Evolutionary conservation across 2,888 invertebrate species (phyloP), one percentile per base, ranked within the genome.

Genomic region (Pseudanteris insignis): DNA sequence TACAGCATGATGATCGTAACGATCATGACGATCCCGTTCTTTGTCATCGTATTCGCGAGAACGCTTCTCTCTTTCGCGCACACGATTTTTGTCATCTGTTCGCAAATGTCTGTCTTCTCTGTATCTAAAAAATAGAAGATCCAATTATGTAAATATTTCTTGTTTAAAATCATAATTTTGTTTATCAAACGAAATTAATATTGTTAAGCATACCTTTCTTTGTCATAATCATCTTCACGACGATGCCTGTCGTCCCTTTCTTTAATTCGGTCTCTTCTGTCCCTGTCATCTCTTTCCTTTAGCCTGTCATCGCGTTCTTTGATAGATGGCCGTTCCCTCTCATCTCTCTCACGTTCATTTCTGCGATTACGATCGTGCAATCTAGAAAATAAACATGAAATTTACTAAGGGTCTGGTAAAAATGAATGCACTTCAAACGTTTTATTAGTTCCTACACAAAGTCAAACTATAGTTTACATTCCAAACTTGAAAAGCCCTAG

Each of bases 1-100:
- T 13, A 57, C 53, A 4, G 74, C 75, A 41, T 71, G 72, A 3
- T 74, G 71, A 13, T 81, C 79, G 26, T 75, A 77, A 34, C 79
- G 77, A 14, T 84, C 84, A 40, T 83, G 81, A 28, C 78, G 70
- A 63, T 83, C 82, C 24, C 83, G 81, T 13, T 80, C 79, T 26
- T 79, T 76, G 4, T 77, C 76, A 10, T 77, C 76, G 37, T 72
- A 75, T 43, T 76, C 76, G 4, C 76, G 71, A 6, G 76, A 75
- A 2, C 74, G 72, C 67, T 69, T 58, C 4, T 66, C 66, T 4
- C 82, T 81, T 40, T 83, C 83, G 37, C 81, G 67, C 36, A 81
- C 81, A 14, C 84, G 81, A 7, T 76, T 79, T 51, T 77, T 78
- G 6, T 79, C 77, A 1, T 76, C 81, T 62, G 67, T 70, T 62